These are phyloP conservation scores for Matsumyia berberina DNA, from an alignment of 2,888 invertebrate genomes.

Conservation along the genomic window DNA sequence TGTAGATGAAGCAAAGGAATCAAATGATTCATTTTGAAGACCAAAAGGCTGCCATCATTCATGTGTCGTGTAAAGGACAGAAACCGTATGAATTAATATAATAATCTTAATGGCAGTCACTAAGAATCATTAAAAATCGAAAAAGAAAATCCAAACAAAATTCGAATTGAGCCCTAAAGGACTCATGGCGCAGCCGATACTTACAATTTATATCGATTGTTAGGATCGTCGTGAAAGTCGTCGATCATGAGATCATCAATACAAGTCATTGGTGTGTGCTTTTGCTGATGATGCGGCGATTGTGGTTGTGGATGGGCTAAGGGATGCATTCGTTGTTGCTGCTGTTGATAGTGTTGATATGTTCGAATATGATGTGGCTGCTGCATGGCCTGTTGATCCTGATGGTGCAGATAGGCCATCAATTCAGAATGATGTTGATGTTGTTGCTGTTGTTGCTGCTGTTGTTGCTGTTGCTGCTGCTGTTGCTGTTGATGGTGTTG, in stretches of 20 bases:
- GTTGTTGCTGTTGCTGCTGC: slow-evolving; percentile 69
- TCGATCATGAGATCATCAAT: slow-evolving; percentile 82
- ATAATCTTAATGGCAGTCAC: too few relatives aligned
- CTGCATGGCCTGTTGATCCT: slow-evolving; percentile 75
- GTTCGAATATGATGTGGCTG: slow-evolving; percentile 79
- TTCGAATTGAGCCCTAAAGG: too few relatives aligned
- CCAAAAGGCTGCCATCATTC: too few relatives aligned
- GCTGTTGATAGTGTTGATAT: slow-evolving; percentile 78
- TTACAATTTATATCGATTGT: slow-evolving; percentile 82
- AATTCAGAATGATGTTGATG: slow-evolving; percentile 77
- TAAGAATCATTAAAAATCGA: too few relatives aligned
- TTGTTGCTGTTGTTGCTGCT: slow-evolving; percentile 77
- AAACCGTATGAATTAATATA: too few relatives aligned
- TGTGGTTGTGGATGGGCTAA: slow-evolving; percentile 78
- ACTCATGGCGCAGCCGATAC: slow-evolving; percentile 71
- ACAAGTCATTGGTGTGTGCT: slow-evolving; percentile 72
- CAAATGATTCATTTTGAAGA: too few relatives aligned
- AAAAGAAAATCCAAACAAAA: too few relatives aligned
- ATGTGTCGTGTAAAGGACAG: too few relatives aligned
- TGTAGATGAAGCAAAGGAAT: too few relatives aligned
- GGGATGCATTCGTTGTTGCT: slow-evolving; percentile 81
- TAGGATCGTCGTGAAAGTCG: slow-evolving; percentile 81
- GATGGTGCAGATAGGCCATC: slow-evolving; percentile 76
- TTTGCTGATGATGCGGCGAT: slow-evolving; percentile 74
- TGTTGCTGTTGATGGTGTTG: slow-evolving; percentile 70